Percentiles rank a stretch among this genome's conserved stretches.
Conservation (phyloP, 2,888 invertebrate genomes). For the Andrena haemorrhoa region DNA sequence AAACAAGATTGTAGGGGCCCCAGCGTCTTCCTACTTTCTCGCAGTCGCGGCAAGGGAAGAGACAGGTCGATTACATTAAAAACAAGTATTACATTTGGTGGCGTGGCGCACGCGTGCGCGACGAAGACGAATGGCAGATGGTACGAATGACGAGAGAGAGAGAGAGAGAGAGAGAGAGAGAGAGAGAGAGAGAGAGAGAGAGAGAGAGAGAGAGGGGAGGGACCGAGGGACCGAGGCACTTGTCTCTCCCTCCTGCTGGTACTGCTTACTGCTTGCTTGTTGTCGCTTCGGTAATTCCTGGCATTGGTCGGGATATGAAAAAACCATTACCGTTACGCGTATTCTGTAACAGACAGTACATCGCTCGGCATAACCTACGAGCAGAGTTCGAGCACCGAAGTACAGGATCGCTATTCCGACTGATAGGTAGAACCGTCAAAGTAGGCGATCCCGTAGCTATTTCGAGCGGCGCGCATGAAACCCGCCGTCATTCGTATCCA, state of each 20-base stretch:
- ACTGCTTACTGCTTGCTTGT: conserved; percentile 51
- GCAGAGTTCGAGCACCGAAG: no score
- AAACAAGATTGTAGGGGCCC: conserved; percentile 8
- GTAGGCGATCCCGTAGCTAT: no score
- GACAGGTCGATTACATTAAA: conserved; percentile 59
- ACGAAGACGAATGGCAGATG: conserved; percentile 69
- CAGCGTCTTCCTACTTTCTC: conserved; percentile 59
- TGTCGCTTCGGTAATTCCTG: conserved; percentile 40
- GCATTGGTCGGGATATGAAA: conserved; percentile 8
- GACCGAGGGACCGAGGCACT: conserved; percentile 59
- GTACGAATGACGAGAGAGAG: conserved; percentile 25
- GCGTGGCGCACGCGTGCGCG: conserved; percentile 58
- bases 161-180: conserved; percentile 35
- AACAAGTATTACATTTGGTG: conserved; percentile 46
- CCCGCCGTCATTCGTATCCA: background rate
- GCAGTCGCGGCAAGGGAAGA: conserved; percentile 44
- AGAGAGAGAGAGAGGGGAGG: conserved; percentile 30
- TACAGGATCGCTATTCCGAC: no score
- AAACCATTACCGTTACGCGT: background rate
- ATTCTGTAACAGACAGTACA: background rate
- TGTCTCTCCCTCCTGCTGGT: conserved; percentile 73
- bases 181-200: conserved; percentile 15
- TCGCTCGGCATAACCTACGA: no score
- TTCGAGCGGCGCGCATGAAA: background rate
- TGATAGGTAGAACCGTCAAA: no score